Conservation (phyloP, 2,888 invertebrate species). For the Epistrophe eligans region DNA sequence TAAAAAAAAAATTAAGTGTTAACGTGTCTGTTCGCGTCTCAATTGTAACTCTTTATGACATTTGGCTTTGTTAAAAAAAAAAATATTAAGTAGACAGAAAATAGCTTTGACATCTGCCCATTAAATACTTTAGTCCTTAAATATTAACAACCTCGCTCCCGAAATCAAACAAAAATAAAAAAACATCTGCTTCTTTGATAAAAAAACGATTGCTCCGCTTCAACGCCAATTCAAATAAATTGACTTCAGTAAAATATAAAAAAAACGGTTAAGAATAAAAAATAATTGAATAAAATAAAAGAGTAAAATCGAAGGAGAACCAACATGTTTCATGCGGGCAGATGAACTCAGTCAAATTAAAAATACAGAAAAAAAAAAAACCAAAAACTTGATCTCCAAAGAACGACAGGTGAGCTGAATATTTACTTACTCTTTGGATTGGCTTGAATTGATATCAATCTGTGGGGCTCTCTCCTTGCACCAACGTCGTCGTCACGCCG, state of each 20-base stretch:
- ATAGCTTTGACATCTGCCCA: background rate
- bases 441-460: constrained; percentile 26
- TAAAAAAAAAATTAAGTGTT: too few species aligned
- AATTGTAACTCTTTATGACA: too few species aligned
- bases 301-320: background rate
- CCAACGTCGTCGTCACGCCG: too few species aligned
- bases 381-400: constrained; percentile 14
- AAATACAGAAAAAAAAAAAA: background rate
- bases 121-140: background rate
- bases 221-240: background rate
- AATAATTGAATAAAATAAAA: background rate
- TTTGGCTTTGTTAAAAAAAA: too few species aligned
- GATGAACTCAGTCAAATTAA: constrained; percentile 1
- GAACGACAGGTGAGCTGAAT: constrained; percentile 37
- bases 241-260: background rate
- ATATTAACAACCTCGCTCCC: background rate
- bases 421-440: constrained; percentile 10
- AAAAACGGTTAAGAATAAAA: background rate
- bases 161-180: background rate
- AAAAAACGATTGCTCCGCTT: background rate
- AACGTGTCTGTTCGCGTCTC: too few species aligned
- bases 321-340: background rate
- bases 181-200: constrained; percentile 27
- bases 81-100: background rate
- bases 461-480: background rate